phyloP scores from a whole-genome alignment of 1,140 invertebrate species.

The Drosophila ironensis region DNA sequence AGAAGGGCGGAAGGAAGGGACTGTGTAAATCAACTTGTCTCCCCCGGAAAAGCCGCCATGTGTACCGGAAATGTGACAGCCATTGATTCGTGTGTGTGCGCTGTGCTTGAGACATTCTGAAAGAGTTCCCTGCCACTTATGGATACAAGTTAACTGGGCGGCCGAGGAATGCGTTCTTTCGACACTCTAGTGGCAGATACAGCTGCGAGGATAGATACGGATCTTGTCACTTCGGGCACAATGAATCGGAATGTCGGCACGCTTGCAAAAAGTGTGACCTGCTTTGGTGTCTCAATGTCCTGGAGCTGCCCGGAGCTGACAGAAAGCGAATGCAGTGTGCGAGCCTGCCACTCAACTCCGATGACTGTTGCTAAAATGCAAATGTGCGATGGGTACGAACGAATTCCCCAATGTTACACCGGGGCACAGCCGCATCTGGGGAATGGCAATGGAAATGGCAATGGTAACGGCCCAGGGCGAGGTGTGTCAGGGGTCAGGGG shows the following conservation, averaged over 20 bases:
- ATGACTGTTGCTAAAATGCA: conserved; percentile 40
- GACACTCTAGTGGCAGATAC: too few relatives aligned
- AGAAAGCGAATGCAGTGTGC: neutral
- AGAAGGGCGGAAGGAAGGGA: conserved; percentile 39
- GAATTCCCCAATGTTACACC: conserved; percentile 38
- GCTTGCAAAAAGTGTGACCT: neutral
- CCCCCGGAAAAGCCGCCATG: conserved; percentile 49
- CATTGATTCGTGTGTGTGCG: conserved; percentile 62
- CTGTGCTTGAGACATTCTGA: conserved; percentile 4
- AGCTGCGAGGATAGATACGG: too few relatives aligned
- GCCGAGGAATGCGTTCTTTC: conserved; percentile 15
- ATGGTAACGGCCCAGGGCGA: neutral
- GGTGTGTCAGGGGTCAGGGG: neutral
- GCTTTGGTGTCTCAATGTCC: neutral
- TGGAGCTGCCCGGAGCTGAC: neutral
- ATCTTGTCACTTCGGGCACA: conserved; percentile 5
- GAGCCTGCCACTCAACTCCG: too few relatives aligned
- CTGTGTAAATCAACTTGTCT: conserved; percentile 56
- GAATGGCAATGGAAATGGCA: neutral
- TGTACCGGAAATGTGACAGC: conserved; percentile 66
- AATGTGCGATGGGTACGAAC: conserved; percentile 36
- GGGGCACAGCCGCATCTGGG: conserved; percentile 12
- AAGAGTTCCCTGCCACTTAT: conserved; percentile 38
- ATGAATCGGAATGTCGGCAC: neutral
- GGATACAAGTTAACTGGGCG: conserved; percentile 29